These are phyloP conservation scores for Ichneumoninae sp. DNA, from an alignment of 2,888 invertebrate species.

Conservation along the genomic window DNA sequence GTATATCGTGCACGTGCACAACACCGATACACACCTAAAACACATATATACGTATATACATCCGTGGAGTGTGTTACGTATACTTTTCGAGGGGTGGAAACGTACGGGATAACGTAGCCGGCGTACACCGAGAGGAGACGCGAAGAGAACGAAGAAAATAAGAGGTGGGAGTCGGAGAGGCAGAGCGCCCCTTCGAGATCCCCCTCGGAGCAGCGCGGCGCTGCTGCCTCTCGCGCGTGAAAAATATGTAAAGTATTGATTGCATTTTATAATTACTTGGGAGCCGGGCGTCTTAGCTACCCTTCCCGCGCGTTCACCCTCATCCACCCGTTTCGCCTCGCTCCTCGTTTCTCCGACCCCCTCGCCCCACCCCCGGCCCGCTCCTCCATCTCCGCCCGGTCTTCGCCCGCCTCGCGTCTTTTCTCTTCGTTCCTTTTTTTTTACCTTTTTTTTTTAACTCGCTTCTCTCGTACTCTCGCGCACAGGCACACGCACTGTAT, in stretches of 20 bases:
- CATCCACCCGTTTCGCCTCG: conserved; percentile 67
- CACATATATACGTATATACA: neutral
- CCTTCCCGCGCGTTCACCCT: conserved; percentile 76
- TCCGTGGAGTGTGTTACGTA: conserved; percentile 21
- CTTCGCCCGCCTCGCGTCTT: conserved; percentile 32
- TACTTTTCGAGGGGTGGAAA: conserved; percentile 52
- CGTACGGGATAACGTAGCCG: conserved; percentile 53
- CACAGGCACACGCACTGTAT: conserved; percentile 65
- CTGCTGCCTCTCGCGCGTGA: conserved; percentile 79
- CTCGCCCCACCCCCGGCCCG: conserved; percentile 54
- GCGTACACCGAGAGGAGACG: conserved; percentile 15
- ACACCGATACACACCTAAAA: conserved; percentile 28
- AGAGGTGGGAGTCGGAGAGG: conserved; percentile 49
- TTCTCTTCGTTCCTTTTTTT: conserved; percentile 61
- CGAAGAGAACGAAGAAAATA: conserved; percentile 38
- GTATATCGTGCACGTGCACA: conserved; percentile 5
- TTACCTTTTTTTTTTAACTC: conserved; percentile 36
- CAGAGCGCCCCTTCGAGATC: conserved; percentile 63
- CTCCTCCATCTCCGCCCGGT: conserved; percentile 31
- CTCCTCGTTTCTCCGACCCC: conserved; percentile 48
- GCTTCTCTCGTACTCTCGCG: conserved; percentile 56
- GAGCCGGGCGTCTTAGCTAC: conserved; percentile 84
- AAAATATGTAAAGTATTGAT: conserved; percentile 85
- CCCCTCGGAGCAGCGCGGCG: conserved; percentile 54
- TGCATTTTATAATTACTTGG: conserved; percentile 85